Conservation (phyloP, 2,888 invertebrate species). For the Hedychridium roseum region DNA sequence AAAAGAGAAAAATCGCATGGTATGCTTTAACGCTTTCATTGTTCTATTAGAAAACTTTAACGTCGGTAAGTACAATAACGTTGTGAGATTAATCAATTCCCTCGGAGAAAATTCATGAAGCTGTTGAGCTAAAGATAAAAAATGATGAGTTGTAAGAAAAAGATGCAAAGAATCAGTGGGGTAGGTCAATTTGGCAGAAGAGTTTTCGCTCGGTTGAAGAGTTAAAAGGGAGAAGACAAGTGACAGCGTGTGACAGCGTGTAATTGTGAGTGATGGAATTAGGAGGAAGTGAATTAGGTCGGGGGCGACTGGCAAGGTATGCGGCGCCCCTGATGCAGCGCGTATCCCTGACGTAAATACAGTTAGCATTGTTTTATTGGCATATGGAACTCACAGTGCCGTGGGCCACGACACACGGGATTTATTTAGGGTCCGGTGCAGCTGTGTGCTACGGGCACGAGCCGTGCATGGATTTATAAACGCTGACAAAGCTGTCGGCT, state of each 20-base stretch:
- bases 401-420: conserved; percentile 13
- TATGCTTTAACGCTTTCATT: no score
- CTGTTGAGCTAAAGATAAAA: no score
- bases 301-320: neutral
- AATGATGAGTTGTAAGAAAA: no score
- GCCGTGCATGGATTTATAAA: conserved; percentile 30
- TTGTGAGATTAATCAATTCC: no score
- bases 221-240: no score
- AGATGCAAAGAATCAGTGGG: no score
- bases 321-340: neutral
- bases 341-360: conserved; percentile 8
- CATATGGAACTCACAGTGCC: conserved; percentile 8
- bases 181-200: no score
- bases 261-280: neutral
- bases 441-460: conserved; percentile 15
- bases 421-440: conserved; percentile 35
- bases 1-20: no score
- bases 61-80: no score
- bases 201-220: no score
- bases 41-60: no score
- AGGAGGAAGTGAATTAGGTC: neutral
- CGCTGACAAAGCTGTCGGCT: conserved; percentile 28
- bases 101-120: no score
- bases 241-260: conserved; percentile 3
- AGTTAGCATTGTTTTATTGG: conserved; percentile 35